Conservation (phyloP, 2,113 vertebrate genomes). For the Daubentonia madagascariensis region DNA sequence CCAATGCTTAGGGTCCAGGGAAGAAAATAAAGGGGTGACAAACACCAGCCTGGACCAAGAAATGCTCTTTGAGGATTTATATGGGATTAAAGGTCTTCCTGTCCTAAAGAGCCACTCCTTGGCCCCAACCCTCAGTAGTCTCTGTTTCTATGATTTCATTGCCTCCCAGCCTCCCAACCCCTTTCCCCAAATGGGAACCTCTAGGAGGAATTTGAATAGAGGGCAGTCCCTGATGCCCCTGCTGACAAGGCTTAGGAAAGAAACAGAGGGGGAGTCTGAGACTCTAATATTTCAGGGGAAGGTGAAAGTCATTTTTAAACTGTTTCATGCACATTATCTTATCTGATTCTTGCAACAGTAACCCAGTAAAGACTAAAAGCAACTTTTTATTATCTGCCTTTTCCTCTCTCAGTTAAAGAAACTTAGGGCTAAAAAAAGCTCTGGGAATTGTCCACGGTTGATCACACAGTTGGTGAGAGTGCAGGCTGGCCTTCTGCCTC, state of each 20-base stretch:
- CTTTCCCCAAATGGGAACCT: neutral
- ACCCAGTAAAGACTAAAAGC: neutral
- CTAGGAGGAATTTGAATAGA: no score
- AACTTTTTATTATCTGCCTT: neutral
- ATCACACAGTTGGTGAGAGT: no score
- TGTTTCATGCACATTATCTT: neutral
- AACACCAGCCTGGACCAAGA: neutral
- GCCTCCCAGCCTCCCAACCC: neutral
- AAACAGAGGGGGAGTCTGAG: neutral
- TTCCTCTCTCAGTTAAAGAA: neutral
- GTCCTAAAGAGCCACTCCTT: neutral
- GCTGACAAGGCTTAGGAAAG: neutral
- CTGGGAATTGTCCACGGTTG: neutral
- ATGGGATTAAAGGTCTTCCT: neutral
- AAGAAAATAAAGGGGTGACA: neutral
- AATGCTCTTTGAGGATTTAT: neutral
- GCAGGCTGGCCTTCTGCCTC: neutral
- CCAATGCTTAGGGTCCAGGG: neutral
- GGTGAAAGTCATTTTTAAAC: neutral
- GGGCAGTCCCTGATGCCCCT: accelerated
- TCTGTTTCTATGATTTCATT: neutral
- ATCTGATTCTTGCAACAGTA: neutral
- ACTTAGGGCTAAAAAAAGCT: neutral
- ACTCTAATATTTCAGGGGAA: neutral
- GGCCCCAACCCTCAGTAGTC: neutral